phyloP scores from a whole-genome alignment of 2,888 invertebrate genomes.

The Spodoptera exigua region DNA sequence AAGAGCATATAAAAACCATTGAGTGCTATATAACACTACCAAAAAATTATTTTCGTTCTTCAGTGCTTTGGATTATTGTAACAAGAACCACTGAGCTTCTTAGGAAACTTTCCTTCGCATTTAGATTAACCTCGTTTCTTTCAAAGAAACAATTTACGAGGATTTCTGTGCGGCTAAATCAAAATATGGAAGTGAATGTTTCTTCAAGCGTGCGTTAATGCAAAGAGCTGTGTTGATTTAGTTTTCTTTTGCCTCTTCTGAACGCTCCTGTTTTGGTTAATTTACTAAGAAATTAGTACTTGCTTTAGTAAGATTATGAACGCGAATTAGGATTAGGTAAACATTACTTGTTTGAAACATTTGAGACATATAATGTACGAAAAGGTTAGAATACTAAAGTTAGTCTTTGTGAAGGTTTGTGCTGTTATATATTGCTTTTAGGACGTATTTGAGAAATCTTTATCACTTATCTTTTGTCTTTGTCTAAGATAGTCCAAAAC shows the following conservation, averaged over 20 bases:
- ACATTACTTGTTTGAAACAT: too few species aligned
- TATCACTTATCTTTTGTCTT: too few species aligned
- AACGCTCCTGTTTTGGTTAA: too few species aligned
- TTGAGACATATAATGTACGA: too few species aligned
- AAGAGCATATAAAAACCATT: not conserved
- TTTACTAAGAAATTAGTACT: too few species aligned
- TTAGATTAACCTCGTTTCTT: constrained; percentile 35
- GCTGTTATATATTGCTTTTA: too few species aligned
- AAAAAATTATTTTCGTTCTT: constrained; percentile 7
- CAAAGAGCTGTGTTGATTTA: not conserved
- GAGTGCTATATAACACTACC: not conserved
- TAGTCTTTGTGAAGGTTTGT: too few species aligned
- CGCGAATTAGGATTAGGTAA: too few species aligned
- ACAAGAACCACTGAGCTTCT: constrained; percentile 23
- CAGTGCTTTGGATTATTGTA: constrained; percentile 12
- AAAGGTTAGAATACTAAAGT: too few species aligned
- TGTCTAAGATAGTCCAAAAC: too few species aligned
- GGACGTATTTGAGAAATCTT: too few species aligned
- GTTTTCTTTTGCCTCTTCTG: constrained; percentile 1
- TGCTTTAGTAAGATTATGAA: too few species aligned
- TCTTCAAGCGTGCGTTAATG: constrained; percentile 4
- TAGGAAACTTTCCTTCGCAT: constrained; percentile 26
- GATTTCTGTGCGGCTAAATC: constrained; percentile 14
- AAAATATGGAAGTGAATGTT: constrained; percentile 10
- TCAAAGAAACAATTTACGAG: constrained; percentile 31